Conservation (phyloP, 2,888 invertebrate species). For the Calliphora vomitoria region DNA sequence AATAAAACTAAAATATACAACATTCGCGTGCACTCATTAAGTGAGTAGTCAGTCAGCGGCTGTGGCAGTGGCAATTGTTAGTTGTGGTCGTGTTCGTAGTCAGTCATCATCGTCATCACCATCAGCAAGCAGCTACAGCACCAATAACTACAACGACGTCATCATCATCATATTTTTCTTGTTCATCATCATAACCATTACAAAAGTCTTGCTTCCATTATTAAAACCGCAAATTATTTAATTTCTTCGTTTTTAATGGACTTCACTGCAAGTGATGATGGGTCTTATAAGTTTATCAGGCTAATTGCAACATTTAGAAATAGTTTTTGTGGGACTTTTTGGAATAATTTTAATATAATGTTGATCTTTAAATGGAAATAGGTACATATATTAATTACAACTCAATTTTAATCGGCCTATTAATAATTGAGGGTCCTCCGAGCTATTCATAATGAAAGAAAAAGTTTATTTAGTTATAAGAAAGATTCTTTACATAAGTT, state of each 20-base stretch:
- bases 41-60: conserved; percentile 38
- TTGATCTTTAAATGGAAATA: no score
- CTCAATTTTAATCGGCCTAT: no score
- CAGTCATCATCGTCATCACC: conserved; percentile 20
- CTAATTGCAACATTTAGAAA: not conserved
- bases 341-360: no score
- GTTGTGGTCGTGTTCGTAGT: conserved; percentile 27
- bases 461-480: no score
- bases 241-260: conserved; percentile 58
- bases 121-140: not conserved
- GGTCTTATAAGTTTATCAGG: not conserved
- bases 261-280: not conserved
- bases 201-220: conserved; percentile 58
- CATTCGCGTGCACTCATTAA: conserved; percentile 68
- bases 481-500: no score
- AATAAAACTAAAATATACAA: conserved; percentile 39
- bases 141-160: not conserved
- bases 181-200: conserved; percentile 39
- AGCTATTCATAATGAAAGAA: no score
- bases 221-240: conserved; percentile 72
- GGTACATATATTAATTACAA: no score
- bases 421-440: no score
- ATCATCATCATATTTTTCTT: conserved; percentile 6
- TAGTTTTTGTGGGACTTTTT: no score
- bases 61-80: conserved; percentile 33